These are phyloP conservation scores for Peromyscus californicus DNA, from an alignment of 2,113 vertebrate species.

Conservation along the genomic window DNA sequence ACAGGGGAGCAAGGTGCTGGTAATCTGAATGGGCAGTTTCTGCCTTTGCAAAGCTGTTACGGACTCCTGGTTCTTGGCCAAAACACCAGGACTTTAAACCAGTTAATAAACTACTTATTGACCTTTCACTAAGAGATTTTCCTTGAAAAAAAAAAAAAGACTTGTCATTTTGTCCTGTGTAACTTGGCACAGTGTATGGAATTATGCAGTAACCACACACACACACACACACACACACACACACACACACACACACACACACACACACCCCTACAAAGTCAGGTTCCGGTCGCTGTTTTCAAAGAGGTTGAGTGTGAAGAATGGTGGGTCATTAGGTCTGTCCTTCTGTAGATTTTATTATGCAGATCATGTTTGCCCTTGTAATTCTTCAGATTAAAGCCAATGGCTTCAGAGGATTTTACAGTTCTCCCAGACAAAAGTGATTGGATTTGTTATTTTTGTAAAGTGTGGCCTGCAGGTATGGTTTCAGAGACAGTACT, in stretches of 20 bases:
- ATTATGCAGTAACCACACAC: neutral
- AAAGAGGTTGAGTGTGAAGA: neutral
- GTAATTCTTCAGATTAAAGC: neutral
- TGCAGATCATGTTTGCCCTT: neutral
- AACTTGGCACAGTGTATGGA: neutral
- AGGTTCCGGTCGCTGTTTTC: neutral
- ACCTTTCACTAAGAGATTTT: conserved; percentile 61
- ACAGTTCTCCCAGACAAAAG: neutral
- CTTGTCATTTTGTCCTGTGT: conserved; percentile 32
- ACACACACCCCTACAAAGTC: neutral
- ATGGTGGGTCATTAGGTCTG: neutral
- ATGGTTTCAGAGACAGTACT: neutral
- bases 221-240: neutral
- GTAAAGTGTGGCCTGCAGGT: neutral
- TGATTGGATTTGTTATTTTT: conserved; percentile 20
- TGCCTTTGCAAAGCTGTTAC: neutral
- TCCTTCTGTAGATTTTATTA: neutral
- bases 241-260: neutral
- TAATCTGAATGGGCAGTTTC: neutral
- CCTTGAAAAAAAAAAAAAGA: conserved; percentile 7
- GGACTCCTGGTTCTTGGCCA: conserved; percentile 19
- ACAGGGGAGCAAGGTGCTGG: neutral
- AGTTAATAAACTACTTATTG: neutral
- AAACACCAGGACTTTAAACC: neutral
- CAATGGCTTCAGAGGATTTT: conserved; percentile 3